phyloP scores from a whole-genome alignment of 2,113 vertebrate genomes.

The Entosphenus tridentatus region DNA sequence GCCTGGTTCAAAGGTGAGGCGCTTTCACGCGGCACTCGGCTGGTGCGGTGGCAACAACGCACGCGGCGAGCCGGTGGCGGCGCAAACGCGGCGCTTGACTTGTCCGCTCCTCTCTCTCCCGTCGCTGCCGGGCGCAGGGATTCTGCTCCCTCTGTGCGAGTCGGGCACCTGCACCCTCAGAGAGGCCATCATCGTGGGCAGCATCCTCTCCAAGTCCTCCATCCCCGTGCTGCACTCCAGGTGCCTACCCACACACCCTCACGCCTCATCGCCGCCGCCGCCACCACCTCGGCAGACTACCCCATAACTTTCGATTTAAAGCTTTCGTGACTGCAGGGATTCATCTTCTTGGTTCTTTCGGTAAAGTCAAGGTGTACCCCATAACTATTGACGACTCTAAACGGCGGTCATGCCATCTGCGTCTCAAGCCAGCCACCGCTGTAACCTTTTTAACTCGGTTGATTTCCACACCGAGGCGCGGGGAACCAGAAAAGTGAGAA shows the following conservation, averaged over 20 bases:
- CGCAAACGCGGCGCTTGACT: background rate
- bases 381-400: no score
- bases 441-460: no score
- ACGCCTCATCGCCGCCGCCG: no score
- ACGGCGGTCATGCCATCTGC: no score
- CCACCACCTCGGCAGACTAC: no score
- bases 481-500: no score
- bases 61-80: background rate
- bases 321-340: no score
- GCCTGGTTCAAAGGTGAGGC: constrained; percentile 89
- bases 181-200: constrained; percentile 79
- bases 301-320: no score
- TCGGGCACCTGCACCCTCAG: constrained; percentile 76
- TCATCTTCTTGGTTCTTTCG: no score
- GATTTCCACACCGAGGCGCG: no score
- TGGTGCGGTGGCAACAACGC: background rate
- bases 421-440: no score
- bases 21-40: background rate
- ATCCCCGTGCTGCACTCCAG: constrained; percentile 87
- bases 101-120: background rate
- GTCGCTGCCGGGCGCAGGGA: constrained; percentile 25
- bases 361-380: no score
- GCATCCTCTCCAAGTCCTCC: constrained; percentile 78
- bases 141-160: constrained; percentile 79
- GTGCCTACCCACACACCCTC: constrained; percentile 17